Evolutionary conservation across 2,888 invertebrate species (phyloP), one percentile per base, ranked within the genome.

Genomic region (Scaptomyza tumidula): DNA sequence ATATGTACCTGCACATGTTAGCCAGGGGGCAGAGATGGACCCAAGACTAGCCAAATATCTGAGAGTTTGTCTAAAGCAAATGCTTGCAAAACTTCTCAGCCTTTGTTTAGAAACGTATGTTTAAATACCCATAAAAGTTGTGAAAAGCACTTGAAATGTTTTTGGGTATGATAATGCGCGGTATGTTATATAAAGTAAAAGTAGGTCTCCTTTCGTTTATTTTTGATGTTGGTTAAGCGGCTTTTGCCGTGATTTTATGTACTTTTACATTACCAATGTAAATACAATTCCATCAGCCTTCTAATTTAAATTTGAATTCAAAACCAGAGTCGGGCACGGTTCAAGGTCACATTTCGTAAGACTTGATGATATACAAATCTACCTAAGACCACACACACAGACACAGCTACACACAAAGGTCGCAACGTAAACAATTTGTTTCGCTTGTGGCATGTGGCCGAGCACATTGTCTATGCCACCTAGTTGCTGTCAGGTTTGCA

Each of bases 341-440:
- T 69, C 61, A 83, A 77, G 72, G 80, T 63, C 58, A 41, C 46
- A 43, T 54, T 65, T 46, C 27, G 13, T 13, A 31, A 60, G 65
- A 61, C 59, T 62, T 48, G 49, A 29, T 43, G 53, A 52, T 63
- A 58, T 50, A 54, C 54, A 73, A 80, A 71, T 84, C 73, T 75
- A 55, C 55, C 59, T 54, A 44, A 39, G 66, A 52, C 54, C 53
- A 53, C 31, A 50, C 10, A 41, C 13, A 45, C 14, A 24, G 5
- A 16, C 39, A 45, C 5, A 27, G 6, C 27, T 7, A 16, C 10
- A 14, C 19, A 13, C 13, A 13, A 13, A 39, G 56, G 71, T 49
- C 66, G 54, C 50, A 56, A 52, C 53, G 54, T 68, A 65, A 68
- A 69, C 75, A 86, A 83, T 78, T 80, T 86, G 77, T 69, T 73